Conservation (phyloP, 2,888 invertebrate species). For the Empis stercorea region DNA sequence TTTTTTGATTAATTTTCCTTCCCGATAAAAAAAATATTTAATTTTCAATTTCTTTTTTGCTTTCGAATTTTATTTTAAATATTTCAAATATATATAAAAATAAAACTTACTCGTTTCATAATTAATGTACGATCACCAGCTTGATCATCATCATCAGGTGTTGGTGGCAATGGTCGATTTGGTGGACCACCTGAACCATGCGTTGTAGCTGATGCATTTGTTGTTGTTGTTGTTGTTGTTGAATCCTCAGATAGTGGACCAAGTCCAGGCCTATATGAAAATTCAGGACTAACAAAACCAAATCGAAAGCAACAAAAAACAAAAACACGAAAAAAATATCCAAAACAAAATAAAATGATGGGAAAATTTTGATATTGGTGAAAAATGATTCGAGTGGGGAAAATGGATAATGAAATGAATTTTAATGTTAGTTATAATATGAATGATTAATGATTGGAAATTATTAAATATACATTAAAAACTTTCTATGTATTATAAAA, state of each 20-base stretch:
- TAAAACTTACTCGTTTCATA: constrained; percentile 71
- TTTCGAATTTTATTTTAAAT: not conserved
- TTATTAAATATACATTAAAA: not conserved
- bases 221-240: constrained; percentile 29
- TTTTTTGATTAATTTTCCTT: too few species aligned
- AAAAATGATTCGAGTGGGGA: not conserved
- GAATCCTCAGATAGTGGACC: constrained; percentile 47
- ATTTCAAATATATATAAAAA: not conserved
- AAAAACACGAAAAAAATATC: constrained; percentile 14
- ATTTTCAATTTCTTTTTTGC: not conserved
- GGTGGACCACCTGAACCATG: constrained; percentile 58
- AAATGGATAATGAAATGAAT: not conserved
- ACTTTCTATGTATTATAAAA: not conserved
- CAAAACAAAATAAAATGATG: constrained; percentile 10
- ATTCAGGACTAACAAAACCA: constrained; percentile 55
- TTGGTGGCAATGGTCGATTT: constrained; percentile 86
- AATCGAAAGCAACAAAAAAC: constrained; percentile 20
- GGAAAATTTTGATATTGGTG: not conserved
- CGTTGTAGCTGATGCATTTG: constrained; percentile 26
- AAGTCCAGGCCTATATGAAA: constrained; percentile 66
- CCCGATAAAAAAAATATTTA: too few species aligned
- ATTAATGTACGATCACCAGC: constrained; percentile 79
- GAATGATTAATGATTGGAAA: not conserved
- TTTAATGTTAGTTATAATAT: too few species aligned
- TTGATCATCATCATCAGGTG: constrained; percentile 82